phyloP scores from a whole-genome alignment of 2,113 vertebrate genomes.

The Phocoena phocoena region DNA sequence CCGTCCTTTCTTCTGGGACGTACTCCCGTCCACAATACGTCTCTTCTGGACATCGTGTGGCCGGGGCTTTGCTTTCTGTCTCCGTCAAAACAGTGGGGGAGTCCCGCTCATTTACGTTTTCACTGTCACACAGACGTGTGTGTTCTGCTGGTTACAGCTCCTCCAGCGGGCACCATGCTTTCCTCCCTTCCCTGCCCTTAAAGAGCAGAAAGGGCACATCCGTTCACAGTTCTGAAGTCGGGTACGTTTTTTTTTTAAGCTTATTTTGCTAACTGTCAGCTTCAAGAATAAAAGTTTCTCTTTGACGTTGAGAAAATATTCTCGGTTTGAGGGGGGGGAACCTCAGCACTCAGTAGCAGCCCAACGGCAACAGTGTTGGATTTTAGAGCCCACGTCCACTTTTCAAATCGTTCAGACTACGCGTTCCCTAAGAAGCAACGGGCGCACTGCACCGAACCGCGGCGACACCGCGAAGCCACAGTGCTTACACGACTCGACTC shows the following conservation, averaged over 20 bases:
- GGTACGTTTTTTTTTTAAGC: neutral
- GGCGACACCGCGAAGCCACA: neutral
- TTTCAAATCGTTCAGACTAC: neutral
- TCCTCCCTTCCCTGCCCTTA: neutral
- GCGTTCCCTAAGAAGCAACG: neutral
- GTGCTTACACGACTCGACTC: neutral
- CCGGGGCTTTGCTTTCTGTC: neutral
- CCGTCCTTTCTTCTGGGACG: too few relatives aligned
- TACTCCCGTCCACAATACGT: neutral
- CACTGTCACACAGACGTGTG: too few relatives aligned
- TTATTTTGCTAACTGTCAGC: neutral
- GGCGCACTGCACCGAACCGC: neutral
- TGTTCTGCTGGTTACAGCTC: too few relatives aligned
- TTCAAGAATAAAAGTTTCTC: neutral
- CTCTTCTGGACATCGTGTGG: neutral
- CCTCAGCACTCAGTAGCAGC: neutral
- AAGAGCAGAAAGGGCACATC: neutral
- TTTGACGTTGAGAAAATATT: neutral
- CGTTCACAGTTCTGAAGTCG: neutral
- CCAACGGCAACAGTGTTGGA: neutral
- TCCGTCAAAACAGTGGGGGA: neutral
- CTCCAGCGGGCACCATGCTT: neutral
- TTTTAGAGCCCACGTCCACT: neutral
- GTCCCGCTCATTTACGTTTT: too few relatives aligned
- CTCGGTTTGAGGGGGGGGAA: neutral